Base-by-base conservation (phyloP, 1,140 invertebrate species). In the Drepana arcuata region DNA sequence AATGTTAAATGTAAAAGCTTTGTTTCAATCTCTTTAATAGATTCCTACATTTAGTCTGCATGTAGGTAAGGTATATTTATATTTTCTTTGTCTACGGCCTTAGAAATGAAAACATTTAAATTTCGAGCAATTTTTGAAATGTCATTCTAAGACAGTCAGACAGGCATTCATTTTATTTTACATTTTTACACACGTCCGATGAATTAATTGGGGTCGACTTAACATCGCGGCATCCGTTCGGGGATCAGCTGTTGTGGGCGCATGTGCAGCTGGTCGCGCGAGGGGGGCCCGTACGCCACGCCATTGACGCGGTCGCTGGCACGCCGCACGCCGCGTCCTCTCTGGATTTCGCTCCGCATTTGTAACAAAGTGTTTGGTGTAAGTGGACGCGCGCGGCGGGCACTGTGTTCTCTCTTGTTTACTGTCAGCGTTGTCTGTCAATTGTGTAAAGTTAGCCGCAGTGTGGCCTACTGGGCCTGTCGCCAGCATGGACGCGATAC, bases 401-500 rank as follows among this genome's bases (percentile, higher is more conserved):
- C 45, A 30, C 28, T 18, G 32, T 44, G 46, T 25, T 50, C 44
- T 42, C 49, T 37, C 39, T 33, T 49, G 40, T 56, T 62, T n/a
- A n/a, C n/a, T n/a, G n/a, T n/a, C n/a, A n/a, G n/a, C n/a, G n/a
- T n/a, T n/a, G n/a, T n/a, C 57, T 43, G 50, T 41, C 58, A 45
- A 41, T 54, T 44, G 56, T 50, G 48, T 50, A 40, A 51, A 59
- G 53, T 47, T 57, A 51, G 54, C 35, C 46, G 38, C 33, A 34
- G 50, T 50, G 59, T 48, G 66, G 45, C 60, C 69, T 60, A 78
- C 60, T 75, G 66, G 74, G 67, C 71, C 39, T 32, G 18, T 38
- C 57, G 71, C 71, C 74, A 82, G 49, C 62, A 84, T 84, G 83
- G 79, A 83, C 70, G 83, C 83, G 48, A 59, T 88, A 41, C 72